Percentiles rank a stretch among this genome's conserved stretches.
Evolutionary conservation across 92 coral and sea anemone genomes (phyloP).

Genomic region (Paragorgia papillata): DNA sequence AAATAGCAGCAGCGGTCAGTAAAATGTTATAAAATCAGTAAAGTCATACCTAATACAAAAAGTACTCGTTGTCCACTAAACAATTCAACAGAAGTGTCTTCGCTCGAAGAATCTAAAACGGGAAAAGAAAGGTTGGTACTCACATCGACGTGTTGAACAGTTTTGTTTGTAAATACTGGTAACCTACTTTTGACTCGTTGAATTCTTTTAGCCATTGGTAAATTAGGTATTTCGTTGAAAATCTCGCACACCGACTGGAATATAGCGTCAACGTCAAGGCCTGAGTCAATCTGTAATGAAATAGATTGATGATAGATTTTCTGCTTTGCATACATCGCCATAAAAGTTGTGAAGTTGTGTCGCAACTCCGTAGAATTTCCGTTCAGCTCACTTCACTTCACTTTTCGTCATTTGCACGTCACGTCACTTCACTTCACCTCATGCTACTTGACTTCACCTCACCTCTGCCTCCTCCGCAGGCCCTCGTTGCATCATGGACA

Average conservation of each 20-base stretch:
- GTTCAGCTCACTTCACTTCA: too few species aligned
- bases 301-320: conserved; percentile 10
- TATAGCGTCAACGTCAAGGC: conserved; percentile 75
- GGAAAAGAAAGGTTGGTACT: background rate
- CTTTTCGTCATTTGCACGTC: too few species aligned
- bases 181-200: conserved; percentile 58
- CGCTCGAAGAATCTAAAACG: background rate
- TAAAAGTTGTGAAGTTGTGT: too few species aligned
- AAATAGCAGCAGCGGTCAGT: too few species aligned
- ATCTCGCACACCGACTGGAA: conserved; percentile 69
- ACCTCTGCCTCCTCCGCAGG: background rate
- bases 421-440: background rate
- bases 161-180: conserved; percentile 52
- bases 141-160: conserved; percentile 32
- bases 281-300: conserved; percentile 73
- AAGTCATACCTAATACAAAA: conserved; percentile 78
- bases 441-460: background rate
- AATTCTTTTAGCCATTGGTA: conserved; percentile 59
- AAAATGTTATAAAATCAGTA: too few species aligned
- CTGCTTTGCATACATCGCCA: too few species aligned
- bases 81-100: background rate
- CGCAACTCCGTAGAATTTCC: too few species aligned
- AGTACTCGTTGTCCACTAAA: conserved; percentile 78
- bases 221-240: conserved; percentile 78
- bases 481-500: too few species aligned